phyloP scores from a whole-genome alignment of 2,113 vertebrate genomes.

The Callorhinus ursinus region DNA sequence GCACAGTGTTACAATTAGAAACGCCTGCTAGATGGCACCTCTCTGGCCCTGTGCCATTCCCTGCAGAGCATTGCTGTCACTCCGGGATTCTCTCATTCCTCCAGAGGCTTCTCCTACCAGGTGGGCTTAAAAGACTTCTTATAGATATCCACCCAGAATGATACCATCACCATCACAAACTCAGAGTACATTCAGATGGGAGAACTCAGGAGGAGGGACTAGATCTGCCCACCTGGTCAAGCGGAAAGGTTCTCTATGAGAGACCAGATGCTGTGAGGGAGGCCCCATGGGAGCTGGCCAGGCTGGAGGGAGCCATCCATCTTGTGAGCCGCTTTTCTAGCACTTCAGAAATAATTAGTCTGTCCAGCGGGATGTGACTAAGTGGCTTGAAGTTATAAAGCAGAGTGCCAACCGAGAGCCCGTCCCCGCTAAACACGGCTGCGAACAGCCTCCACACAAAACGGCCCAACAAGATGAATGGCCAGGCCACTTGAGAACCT shows the following conservation, averaged over 20 bases:
- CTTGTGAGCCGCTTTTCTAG: background rate
- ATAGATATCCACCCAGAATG: background rate
- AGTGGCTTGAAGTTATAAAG: conserved; percentile 46
- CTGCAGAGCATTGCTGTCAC: rapidly evolving
- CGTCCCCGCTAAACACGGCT: background rate
- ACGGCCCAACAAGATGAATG: background rate
- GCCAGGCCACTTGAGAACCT: background rate
- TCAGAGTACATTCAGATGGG: background rate
- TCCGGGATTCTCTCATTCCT: background rate
- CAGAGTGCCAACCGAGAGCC: background rate
- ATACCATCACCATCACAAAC: background rate
- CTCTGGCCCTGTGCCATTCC: background rate
- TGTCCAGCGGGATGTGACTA: background rate
- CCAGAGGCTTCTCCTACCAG: background rate
- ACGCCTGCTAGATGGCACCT: background rate
- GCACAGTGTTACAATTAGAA: background rate
- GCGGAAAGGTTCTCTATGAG: background rate
- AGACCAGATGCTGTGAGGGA: background rate
- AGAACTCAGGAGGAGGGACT: background rate
- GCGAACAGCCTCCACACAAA: background rate
- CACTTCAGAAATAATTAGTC: conserved; percentile 62
- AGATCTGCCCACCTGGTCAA: rapidly evolving
- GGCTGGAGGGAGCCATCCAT: background rate
- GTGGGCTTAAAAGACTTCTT: background rate
- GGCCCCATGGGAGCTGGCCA: rapidly evolving